A percentile compares a stretch with the other conserved stretches of the same genome.
Evolutionary conservation across 2,797 vertebrate species (phyloP).

Genomic region (Trematomus bernacchii): DNA sequence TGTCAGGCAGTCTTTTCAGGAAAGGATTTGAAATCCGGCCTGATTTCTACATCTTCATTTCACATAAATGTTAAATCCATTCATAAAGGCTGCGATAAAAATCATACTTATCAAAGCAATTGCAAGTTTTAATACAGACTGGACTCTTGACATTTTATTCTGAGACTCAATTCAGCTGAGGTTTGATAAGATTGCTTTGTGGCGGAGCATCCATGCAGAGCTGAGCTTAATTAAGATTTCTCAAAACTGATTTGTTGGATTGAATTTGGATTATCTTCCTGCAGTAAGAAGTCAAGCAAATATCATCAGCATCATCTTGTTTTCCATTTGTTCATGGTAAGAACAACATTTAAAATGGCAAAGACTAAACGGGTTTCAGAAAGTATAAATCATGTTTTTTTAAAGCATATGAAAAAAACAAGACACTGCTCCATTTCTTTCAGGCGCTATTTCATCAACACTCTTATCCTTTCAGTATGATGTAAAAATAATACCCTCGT

Average conservation of each 20-base stretch:
- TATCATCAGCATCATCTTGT: neutral
- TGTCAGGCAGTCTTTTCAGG: conserved; percentile 28
- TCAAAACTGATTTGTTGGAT: neutral
- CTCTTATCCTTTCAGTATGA: neutral
- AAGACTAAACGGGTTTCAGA: neutral
- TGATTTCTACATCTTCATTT: conserved; percentile 31
- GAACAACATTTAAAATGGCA: neutral
- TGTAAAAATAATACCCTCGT: neutral
- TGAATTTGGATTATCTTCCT: neutral
- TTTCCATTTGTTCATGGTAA: neutral
- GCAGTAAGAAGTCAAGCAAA: neutral
- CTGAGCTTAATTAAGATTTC: neutral
- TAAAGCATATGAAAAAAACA: neutral
- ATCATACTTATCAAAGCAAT: conserved; percentile 16
- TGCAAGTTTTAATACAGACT: neutral
- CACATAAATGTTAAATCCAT: conserved; percentile 21
- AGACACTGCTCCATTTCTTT: neutral
- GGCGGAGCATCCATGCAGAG: neutral
- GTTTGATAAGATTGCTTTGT: neutral
- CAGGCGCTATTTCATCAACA: neutral
- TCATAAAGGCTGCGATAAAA: conserved; percentile 16
- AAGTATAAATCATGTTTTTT: neutral
- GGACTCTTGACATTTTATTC: neutral
- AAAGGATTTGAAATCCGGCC: conserved; percentile 31
- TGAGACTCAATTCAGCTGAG: neutral